These are phyloP conservation scores for Euplexia lucipara DNA, from an alignment of 2,888 invertebrate genomes.

Conservation along the genomic window DNA sequence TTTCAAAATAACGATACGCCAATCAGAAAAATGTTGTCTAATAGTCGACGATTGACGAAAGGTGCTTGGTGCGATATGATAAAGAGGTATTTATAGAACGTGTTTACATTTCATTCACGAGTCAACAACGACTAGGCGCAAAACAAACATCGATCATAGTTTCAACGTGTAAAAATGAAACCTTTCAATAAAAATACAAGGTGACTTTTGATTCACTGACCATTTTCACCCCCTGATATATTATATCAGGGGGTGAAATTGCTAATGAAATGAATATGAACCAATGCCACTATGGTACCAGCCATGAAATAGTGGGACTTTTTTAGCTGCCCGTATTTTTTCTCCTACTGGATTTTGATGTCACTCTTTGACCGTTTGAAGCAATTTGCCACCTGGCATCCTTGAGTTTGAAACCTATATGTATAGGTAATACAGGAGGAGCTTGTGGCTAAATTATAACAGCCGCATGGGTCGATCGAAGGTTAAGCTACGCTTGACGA, in stretches of 20 bases:
- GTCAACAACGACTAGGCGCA: slow-evolving; percentile 8
- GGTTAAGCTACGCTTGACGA: no score
- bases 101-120: slow-evolving; percentile 25
- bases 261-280: no score
- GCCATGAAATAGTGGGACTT: no score
- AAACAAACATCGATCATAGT: slow-evolving; percentile 4
- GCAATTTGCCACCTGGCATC: slow-evolving; percentile 37
- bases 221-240: no score
- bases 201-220: no score
- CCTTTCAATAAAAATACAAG: slow-evolving; percentile 1
- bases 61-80: background rate
- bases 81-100: slow-evolving; percentile 16
- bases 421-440: no score
- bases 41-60: background rate
- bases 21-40: background rate
- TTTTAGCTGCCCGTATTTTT: background rate
- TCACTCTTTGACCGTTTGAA: slow-evolving; percentile 33
- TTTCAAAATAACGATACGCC: background rate
- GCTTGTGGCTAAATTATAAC: no score
- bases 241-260: no score
- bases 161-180: background rate
- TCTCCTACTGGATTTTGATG: slow-evolving; percentile 12
- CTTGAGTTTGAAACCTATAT: slow-evolving; percentile 54
- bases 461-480: no score
- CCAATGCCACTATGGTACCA: no score